Conservation (phyloP, 2,797 vertebrate species). For the Enteromius anoplus region DNA sequence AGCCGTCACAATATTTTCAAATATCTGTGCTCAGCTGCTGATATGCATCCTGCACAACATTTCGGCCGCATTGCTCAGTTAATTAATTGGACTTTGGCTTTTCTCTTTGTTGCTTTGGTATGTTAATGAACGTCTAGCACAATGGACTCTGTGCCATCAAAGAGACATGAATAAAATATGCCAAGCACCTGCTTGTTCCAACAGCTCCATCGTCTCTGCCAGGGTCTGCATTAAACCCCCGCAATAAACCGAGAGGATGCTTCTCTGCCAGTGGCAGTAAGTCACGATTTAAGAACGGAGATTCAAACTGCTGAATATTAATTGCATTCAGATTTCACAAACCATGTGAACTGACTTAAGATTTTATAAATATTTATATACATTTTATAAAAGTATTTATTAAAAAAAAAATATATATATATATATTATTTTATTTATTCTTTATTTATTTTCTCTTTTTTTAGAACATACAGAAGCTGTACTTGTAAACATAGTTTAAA, state of each 20-base stretch:
- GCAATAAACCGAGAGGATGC: background rate
- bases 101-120: slow-evolving; percentile 46
- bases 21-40: slow-evolving; percentile 16
- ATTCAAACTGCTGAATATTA: background rate
- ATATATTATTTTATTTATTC: background rate
- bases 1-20: slow-evolving; percentile 23
- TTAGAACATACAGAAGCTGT: too few species aligned
- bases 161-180: slow-evolving; percentile 48
- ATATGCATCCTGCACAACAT: slow-evolving; percentile 14
- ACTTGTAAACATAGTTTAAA: too few species aligned
- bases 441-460: background rate
- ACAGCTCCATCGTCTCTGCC: slow-evolving; percentile 28
- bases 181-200: slow-evolving; percentile 53
- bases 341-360: background rate
- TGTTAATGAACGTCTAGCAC: slow-evolving; percentile 47
- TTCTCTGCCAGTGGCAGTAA: background rate
- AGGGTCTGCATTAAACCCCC: slow-evolving; percentile 32
- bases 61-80: slow-evolving; percentile 9
- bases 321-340: background rate
- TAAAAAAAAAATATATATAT: background rate
- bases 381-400: background rate
- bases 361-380: background rate
- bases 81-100: slow-evolving; percentile 36
- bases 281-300: background rate
- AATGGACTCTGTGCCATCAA: slow-evolving; percentile 50